A percentile compares a stretch with the other conserved stretches of the same genome.
phyloP scores from a whole-genome alignment of 2,113 vertebrate species.

The Gymnorhina tibicen region DNA sequence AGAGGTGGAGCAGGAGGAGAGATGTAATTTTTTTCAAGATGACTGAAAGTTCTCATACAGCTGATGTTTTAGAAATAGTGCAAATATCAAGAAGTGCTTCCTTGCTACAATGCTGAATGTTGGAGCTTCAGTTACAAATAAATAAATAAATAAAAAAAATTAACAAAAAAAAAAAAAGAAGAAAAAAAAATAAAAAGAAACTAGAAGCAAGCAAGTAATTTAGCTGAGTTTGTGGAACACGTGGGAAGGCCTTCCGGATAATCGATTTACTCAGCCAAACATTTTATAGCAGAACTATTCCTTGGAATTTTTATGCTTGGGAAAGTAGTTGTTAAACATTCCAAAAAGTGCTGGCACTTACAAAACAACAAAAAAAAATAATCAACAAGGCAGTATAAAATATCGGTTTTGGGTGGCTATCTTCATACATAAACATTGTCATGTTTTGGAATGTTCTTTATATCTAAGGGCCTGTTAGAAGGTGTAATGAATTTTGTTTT shows the following conservation, averaged over 20 bases:
- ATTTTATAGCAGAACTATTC: constrained; percentile 66
- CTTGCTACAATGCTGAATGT: constrained; percentile 58
- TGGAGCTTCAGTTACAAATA: constrained; percentile 63
- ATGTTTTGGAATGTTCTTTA: constrained; percentile 73
- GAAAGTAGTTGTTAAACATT: constrained; percentile 74
- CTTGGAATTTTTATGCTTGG: constrained; percentile 67
- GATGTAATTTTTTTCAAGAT: constrained; percentile 28
- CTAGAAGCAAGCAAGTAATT: constrained; percentile 52
- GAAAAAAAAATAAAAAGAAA: neutral
- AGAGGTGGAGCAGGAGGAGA: constrained; percentile 30
- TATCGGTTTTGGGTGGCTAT: constrained; percentile 56
- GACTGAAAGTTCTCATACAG: constrained; percentile 66
- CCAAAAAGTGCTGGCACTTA: constrained; percentile 80
- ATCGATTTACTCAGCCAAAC: constrained; percentile 63
- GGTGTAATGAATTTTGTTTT: constrained; percentile 73
- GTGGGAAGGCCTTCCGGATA: constrained; percentile 52
- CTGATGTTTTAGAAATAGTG: constrained; percentile 61
- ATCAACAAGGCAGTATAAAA: constrained; percentile 54
- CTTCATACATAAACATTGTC: constrained; percentile 60
- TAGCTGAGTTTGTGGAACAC: constrained; percentile 49
- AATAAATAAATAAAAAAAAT: neutral
- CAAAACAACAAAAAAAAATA: constrained; percentile 38
- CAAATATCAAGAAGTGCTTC: constrained; percentile 76
- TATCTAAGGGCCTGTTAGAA: constrained; percentile 75
- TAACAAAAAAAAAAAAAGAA: neutral